Base-by-base conservation (phyloP, 2,113 vertebrate genomes). In the Nyctibius bracteatus region DNA sequence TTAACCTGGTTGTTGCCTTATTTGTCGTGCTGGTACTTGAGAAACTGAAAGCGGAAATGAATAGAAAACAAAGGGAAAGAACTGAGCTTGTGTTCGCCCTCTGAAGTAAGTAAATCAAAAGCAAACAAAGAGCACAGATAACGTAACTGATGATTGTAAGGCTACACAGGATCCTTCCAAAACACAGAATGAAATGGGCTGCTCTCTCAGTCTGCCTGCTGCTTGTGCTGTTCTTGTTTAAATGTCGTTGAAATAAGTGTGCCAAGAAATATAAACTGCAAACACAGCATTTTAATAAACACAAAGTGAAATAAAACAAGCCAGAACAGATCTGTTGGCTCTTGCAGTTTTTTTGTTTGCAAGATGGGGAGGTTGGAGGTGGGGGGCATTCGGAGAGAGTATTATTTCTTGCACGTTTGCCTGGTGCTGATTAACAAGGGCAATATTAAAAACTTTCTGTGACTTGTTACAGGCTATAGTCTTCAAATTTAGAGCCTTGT, bases 271-370 rank as follows among this genome's bases (percentile, higher is more conserved):
- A 84, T 61, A 79, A 92, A 94, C 91, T 91, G 91, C 92, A 91
- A 95, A 93, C 83, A 89, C 68, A 93, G 95, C 83, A 79, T 79
- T 96, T 94, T 94, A 94, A 96, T 94, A 94, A 94, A 87, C 70
- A 89, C 70, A 81, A 84, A 96, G 77, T 92, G 81, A 91, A 97
- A 68, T 92, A 89, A 96, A 96, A 72, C 94, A 96, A 96, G 92
- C 58, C 77, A 89, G 95, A 94, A 95, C 94, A 94, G 77, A 91
- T 92, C 81, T 89, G 47, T 91, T 92, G 73, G 83, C 70, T 89
- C 84, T 80, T 68, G 65, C 31, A 94, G 28, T 15, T 94, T 93
- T 52, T 95, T 86, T 92, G 65, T 88, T 94, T 84, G 83, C 47
- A 87, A 87, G 81, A 94, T 24, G 44, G 73, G 43, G 51, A 92